phyloP scores from a whole-genome alignment of 1,140 invertebrate genomes.

The Reticulitermes speratus region DNA sequence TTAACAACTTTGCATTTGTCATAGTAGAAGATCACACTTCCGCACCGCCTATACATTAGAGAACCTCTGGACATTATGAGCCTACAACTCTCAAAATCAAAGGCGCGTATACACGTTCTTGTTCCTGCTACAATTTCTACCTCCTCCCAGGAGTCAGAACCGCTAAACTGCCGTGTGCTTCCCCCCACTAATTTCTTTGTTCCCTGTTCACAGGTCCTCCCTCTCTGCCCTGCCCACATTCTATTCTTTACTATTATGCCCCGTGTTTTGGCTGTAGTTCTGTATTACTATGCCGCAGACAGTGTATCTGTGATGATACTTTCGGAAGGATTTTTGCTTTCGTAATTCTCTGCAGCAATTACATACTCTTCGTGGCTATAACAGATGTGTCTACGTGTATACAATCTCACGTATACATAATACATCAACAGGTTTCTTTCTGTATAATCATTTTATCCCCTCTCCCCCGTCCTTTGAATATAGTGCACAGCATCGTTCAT shows the following conservation, averaged over 20 bases:
- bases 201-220: background rate
- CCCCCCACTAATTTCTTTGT: conserved; percentile 23
- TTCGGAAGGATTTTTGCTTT: background rate
- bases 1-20: no score
- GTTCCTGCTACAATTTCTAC: conserved; percentile 19
- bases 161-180: conserved; percentile 21
- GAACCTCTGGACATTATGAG: no score
- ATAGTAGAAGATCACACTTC: no score
- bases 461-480: background rate
- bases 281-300: background rate
- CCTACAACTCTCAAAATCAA: background rate
- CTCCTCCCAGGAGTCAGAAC: background rate
- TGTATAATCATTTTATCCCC: background rate
- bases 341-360: background rate
- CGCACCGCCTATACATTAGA: no score
- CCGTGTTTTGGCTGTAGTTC: background rate
- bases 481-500: background rate
- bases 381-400: background rate
- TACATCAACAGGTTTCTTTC: conserved; percentile 14
- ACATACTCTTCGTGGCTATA: background rate
- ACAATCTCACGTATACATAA: conserved; percentile 17
- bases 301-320: background rate
- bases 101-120: conserved; percentile 12
- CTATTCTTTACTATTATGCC: background rate
- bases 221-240: background rate